phyloP scores from a whole-genome alignment of 2,797 vertebrate species.

The Halcyon smyrnensis region DNA sequence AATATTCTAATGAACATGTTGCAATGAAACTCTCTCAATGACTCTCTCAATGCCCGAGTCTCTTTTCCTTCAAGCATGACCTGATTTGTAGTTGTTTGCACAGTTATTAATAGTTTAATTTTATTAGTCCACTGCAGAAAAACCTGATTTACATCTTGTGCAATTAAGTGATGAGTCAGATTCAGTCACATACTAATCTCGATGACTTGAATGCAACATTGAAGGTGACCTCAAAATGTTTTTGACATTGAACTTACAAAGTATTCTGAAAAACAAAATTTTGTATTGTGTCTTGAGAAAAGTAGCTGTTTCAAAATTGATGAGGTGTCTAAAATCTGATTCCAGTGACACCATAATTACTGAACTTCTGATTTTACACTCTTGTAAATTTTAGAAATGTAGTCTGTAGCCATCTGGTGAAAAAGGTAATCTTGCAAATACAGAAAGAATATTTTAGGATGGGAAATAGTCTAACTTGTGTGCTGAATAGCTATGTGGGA shows the following conservation, averaged over 20 bases:
- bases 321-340: background rate
- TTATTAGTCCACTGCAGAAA: slow-evolving; percentile 57
- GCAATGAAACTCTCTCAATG: background rate
- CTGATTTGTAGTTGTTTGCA: slow-evolving; percentile 44
- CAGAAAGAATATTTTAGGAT: slow-evolving; percentile 66
- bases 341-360: background rate
- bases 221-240: slow-evolving; percentile 37
- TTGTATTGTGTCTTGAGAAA: background rate
- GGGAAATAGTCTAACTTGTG: slow-evolving; percentile 75
- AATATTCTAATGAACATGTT: background rate
- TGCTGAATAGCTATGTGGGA: slow-evolving; percentile 79
- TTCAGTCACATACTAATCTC: slow-evolving; percentile 30
- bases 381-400: slow-evolving; percentile 24
- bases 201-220: background rate
- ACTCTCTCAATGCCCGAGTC: background rate
- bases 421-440: slow-evolving; percentile 60
- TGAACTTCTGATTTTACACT: background rate
- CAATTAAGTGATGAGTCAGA: slow-evolving; percentile 56
- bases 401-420: slow-evolving; percentile 25
- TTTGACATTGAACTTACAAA: slow-evolving; percentile 38
- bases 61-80: slow-evolving; percentile 23
- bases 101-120: slow-evolving; percentile 64
- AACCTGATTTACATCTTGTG: slow-evolving; percentile 51
- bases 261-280: background rate
- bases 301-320: background rate